A percentile compares a stretch with the other conserved stretches of the same genome.
These are phyloP conservation scores for Perizoma affinitatum DNA, from an alignment of 2,888 invertebrate species.

Conservation along the genomic window DNA sequence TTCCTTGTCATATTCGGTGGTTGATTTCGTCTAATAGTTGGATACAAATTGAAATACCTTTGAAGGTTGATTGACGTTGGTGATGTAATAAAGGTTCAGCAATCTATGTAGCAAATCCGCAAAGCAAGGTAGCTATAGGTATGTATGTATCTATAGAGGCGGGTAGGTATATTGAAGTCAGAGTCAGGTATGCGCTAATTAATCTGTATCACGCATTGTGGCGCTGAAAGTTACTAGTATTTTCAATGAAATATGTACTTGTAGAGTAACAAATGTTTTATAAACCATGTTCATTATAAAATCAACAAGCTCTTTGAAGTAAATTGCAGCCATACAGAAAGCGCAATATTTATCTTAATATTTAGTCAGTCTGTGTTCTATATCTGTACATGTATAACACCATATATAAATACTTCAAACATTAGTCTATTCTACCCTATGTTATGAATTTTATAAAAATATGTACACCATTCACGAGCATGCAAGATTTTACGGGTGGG, in stretches of 20 bases:
- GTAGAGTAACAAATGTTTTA: background rate
- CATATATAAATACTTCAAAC: too few relatives aligned
- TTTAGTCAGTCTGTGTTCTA: too few relatives aligned
- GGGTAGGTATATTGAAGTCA: slow-evolving; percentile 8
- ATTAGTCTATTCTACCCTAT: too few relatives aligned
- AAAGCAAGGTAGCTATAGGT: slow-evolving; percentile 1
- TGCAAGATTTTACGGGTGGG: too few relatives aligned
- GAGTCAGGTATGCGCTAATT: slow-evolving; percentile 24
- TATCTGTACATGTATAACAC: too few relatives aligned
- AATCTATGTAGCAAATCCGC: background rate
- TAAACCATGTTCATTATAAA: background rate
- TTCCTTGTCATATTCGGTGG: slow-evolving; percentile 22
- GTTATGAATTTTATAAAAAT: too few relatives aligned
- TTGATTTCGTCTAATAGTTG: slow-evolving; percentile 20
- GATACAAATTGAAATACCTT: slow-evolving; percentile 29
- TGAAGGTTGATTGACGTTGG: slow-evolving; percentile 19
- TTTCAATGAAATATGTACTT: background rate
- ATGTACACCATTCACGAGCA: too few relatives aligned
- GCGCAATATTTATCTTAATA: too few relatives aligned
- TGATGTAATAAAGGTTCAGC: slow-evolving; percentile 15
- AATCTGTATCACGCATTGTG: slow-evolving; percentile 17
- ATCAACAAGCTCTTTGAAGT: background rate
- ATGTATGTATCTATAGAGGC: background rate
- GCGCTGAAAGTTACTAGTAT: slow-evolving; percentile 2
- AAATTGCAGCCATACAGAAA: too few relatives aligned